phyloP scores from a whole-genome alignment of 2,113 vertebrate genomes.

The Cheirogaleus medius region DNA sequence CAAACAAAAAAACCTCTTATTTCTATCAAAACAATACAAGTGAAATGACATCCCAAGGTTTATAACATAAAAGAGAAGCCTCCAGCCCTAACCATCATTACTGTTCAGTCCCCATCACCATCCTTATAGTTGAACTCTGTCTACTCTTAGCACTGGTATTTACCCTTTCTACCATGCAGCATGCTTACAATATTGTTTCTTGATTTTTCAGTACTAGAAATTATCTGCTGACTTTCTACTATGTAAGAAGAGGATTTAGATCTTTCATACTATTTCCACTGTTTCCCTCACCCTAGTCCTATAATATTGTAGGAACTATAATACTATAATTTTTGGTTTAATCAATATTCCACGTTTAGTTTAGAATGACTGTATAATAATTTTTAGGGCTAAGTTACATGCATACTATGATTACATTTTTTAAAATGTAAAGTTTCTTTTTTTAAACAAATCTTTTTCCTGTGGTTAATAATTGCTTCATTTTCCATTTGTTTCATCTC shows the following conservation, averaged over 20 bases:
- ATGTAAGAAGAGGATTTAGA: background rate
- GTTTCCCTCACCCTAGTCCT: background rate
- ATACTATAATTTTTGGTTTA: background rate
- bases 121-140: background rate
- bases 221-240: background rate
- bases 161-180: background rate
- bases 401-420: background rate
- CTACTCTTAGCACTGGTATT: background rate
- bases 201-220: background rate
- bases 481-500: slow-evolving; percentile 1
- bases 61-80: background rate
- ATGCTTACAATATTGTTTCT: background rate
- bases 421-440: background rate
- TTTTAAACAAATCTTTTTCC: background rate
- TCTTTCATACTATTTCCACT: background rate
- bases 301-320: background rate
- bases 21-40: background rate
- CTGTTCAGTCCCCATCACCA: background rate
- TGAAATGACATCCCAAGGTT: background rate
- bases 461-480: background rate
- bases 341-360: background rate
- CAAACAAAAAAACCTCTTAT: background rate
- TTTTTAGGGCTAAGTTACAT: background rate
- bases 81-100: background rate
- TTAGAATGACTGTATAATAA: background rate